Base-by-base conservation (phyloP, 2,797 vertebrate genomes). In the Eospalax fontanierii region DNA sequence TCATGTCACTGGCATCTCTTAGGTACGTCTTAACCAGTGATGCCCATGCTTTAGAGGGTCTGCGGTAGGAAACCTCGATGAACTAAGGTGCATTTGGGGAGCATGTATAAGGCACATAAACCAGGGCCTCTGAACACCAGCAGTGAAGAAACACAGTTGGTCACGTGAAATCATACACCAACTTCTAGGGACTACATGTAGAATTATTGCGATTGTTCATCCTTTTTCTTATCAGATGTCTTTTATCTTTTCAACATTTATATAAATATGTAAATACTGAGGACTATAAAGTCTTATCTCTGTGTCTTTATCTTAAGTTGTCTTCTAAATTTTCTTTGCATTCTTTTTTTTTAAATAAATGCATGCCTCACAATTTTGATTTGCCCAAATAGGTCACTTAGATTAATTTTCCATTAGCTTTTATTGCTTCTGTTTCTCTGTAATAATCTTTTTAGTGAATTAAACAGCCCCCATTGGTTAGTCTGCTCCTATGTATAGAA, bases 381-480 rank as follows among this genome's bases (percentile, higher is more conserved):
- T 93, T 94, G 40, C 81, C 76, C 82, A 94, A 94, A 24, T 30
- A 94, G 81, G 85, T 93, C 75, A 94, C 90, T 61, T 71, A 89
- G 87, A 96, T 97, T 96, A 96, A 96, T 95, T 97, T 97, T 96
- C 71, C 76, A 96, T 96, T 94, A 97, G 96, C 91, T 79, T 95
- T 95, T 87, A 90, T 76, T 90, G 70, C 79, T 83, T 80, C 73
- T 84, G 73, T 90, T 95, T 80, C 70, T 89, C 95, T 93, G 73
- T 84, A 35, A 87, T 96, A 71, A 74, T 92, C 87, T 71, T 94
- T 89, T 95, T 57, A 76, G 57, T 84, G 79, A 74, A 95, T 97
- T 90, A 96, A 85, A 84, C 16, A 75, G 33, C 91, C 61, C 66
- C 57, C 33, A n/a, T 61, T 84, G 80, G 76, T 91, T 71, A 73